These are phyloP conservation scores for Silurus glanis DNA, from an alignment of 2,113 vertebrate genomes.

Conservation along the genomic window DNA sequence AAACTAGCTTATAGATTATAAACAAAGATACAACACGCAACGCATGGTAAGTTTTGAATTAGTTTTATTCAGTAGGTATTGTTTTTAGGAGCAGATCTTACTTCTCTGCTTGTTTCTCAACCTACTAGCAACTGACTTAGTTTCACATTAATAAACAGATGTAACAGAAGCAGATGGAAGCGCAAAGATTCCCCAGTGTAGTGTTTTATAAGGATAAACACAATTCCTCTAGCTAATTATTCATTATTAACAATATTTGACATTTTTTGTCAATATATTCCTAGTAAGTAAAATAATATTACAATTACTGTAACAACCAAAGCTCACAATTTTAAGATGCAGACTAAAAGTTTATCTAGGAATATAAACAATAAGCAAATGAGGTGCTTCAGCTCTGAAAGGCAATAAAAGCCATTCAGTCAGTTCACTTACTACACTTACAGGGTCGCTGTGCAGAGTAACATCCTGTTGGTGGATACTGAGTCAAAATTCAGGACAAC, in stretches of 20 bases:
- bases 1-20: neutral
- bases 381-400: constrained; percentile 32
- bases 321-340: constrained; percentile 35
- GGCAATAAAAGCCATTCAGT: constrained; percentile 49
- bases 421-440: constrained; percentile 44
- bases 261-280: neutral
- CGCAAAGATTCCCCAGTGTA: constrained; percentile 40
- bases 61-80: constrained; percentile 71
- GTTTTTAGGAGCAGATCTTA: constrained; percentile 56
- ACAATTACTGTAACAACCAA: neutral
- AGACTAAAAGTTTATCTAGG: constrained; percentile 61
- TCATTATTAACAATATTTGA: neutral
- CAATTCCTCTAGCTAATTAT: neutral
- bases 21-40: constrained; percentile 19
- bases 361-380: constrained; percentile 48
- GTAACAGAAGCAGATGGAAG: constrained; percentile 52
- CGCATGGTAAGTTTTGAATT: neutral
- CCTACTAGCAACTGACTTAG: constrained; percentile 45
- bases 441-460: constrained; percentile 55
- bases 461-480: constrained; percentile 61
- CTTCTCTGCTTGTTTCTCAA: constrained; percentile 43
- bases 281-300: neutral
- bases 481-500: constrained; percentile 17
- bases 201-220: constrained; percentile 34
- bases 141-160: constrained; percentile 54